Percentiles rank a stretch among this genome's conserved stretches.
Evolutionary conservation across 2,888 invertebrate genomes (phyloP).

Genomic region (Drosophila conformis): DNA sequence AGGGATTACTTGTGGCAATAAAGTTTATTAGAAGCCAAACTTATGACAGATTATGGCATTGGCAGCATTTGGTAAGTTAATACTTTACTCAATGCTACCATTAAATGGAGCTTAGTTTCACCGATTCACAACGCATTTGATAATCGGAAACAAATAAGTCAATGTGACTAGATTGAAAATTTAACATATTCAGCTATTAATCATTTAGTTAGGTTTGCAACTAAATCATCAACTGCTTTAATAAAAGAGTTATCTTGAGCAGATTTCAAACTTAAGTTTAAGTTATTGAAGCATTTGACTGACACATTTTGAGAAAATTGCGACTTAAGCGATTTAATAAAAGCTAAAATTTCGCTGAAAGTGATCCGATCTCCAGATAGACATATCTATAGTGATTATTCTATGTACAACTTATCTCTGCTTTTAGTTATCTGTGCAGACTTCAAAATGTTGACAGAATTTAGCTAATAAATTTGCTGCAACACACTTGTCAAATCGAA

Average conservation of each 20-base stretch:
- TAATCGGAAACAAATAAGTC: neutral
- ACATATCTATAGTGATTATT: neutral
- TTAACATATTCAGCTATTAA: neutral
- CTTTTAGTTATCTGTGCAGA: neutral
- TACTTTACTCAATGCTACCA: neutral
- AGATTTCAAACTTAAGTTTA: neutral
- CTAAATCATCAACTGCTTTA: neutral
- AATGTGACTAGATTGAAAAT: neutral
- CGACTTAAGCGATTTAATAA: neutral
- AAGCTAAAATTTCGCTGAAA: neutral
- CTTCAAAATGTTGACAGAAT: neutral
- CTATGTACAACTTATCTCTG: neutral
- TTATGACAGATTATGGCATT: conserved; percentile 1
- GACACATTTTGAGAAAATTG: neutral
- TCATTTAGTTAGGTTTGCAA: neutral
- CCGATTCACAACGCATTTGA: neutral
- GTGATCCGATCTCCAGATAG: neutral
- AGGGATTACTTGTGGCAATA: conserved; percentile 18
- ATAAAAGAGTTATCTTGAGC: neutral
- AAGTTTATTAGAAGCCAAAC: conserved; percentile 14
- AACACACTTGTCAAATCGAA: neutral
- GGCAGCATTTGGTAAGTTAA: neutral
- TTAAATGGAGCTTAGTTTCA: neutral
- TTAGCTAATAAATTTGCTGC: neutral
- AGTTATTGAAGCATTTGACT: neutral